A percentile compares a stretch with the other conserved stretches of the same genome.
Conservation (phyloP, 2,888 invertebrate species). For the Dascillus cervinus region DNA sequence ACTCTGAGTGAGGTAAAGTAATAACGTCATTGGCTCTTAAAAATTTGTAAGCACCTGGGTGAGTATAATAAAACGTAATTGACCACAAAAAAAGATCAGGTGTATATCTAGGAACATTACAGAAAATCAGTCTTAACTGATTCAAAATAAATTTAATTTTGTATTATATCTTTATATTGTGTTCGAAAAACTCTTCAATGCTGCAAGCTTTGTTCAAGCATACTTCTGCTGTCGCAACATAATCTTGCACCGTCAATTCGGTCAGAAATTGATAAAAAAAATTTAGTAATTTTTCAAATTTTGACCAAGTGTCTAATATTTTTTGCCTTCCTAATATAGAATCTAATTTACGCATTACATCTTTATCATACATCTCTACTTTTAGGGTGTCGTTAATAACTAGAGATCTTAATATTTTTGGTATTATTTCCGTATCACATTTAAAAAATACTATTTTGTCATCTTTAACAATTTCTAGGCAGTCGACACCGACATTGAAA, state of each 20-base stretch:
- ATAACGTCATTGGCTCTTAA: background rate
- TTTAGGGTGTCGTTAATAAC: background rate
- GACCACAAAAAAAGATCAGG: background rate
- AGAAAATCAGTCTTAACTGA: background rate
- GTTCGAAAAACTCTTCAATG: background rate
- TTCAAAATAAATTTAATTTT: background rate
- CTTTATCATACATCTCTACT: background rate
- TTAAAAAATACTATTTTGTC: no score
- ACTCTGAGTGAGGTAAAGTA: no score
- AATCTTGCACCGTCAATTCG: background rate
- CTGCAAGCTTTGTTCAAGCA: background rate
- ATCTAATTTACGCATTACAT: background rate
- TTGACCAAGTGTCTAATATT: background rate
- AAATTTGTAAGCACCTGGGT: background rate
- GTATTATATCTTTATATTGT: background rate
- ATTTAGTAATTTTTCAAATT: background rate
- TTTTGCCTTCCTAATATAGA: background rate
- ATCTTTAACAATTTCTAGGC: no score
- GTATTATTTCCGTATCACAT: no score
- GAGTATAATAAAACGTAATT: background rate
- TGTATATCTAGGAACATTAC: background rate
- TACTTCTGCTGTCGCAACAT: background rate
- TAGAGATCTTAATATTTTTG: no score
- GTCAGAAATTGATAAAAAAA: background rate
- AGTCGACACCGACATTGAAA: no score